Evolutionary conservation across 1,140 invertebrate genomes (phyloP), one percentile per base, ranked within the genome.

Genomic region (Drosophila yakuba): DNA sequence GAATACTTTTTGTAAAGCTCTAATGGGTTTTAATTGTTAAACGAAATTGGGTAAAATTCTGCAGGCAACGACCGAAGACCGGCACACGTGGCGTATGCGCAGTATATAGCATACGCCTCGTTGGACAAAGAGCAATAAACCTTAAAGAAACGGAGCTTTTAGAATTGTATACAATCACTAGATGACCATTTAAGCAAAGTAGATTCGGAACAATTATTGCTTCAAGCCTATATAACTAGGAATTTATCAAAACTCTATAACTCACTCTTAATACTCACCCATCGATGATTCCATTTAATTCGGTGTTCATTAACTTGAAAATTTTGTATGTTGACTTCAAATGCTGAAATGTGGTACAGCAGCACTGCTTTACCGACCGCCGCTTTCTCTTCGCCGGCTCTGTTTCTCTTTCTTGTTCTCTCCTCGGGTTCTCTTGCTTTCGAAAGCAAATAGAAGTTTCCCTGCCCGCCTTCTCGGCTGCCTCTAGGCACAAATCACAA

Each of bases 11-110:
- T 86, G 82, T 86, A 58, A 57, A 43, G 62, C 84, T 57, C 80
- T 88, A 86, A 86, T 86, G 84, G 83, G 72, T 83, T 86, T 86
- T 88, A 88, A 86, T 86, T 86, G 83, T 88, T 83, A 61, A 69
- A 73, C 88, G 63, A 88, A 82, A 86, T 86, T 88, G 51, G 78
- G 44, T 82, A 86, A 86, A 85, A 67, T 63, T 41, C 17, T 62
- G 43, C 68, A 47, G 60, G 45, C 23, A 62, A 47, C 45, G 39
- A 35, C n/a, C 51, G 39, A 45, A 48, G 10, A 61, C 11, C 32
- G 51, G 39, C 58, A 52, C 28, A 41, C 64, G 52, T 17, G 45
- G 39, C 59, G 68, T 78, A 83, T 78, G 61, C 58, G 66, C 35
- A 69, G 69, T 84, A 79, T 74, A 32, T 64, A 68, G 62, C 47